Percentiles rank a stretch among this genome's conserved stretches.
Conservation (phyloP, 2,797 vertebrate species). For the Microctenopoma lineatum region DNA sequence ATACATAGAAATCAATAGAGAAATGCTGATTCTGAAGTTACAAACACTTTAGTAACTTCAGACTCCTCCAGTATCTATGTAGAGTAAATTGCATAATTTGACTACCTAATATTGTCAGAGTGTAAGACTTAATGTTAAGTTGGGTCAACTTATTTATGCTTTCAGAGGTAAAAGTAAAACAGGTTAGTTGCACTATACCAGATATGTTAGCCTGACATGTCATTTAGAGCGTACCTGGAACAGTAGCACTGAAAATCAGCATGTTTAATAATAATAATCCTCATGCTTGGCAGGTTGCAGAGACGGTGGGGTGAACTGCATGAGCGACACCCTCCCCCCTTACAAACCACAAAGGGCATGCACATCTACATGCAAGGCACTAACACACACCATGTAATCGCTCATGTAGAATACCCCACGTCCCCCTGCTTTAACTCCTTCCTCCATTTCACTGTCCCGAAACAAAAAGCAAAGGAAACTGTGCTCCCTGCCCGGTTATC, state of each 20-base stretch:
- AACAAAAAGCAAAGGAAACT: constrained; percentile 24
- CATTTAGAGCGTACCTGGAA: no score
- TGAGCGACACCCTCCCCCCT: constrained; percentile 54
- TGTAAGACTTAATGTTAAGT: no score
- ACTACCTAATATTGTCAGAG: no score
- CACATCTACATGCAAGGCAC: constrained; percentile 77
- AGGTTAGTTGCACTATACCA: no score
- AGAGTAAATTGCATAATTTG: no score
- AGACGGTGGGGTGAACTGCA: constrained; percentile 66
- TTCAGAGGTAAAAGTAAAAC: no score
- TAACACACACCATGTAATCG: constrained; percentile 21
- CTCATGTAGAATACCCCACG: constrained; percentile 67
- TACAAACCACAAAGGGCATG: constrained; percentile 69
- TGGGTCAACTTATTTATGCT: no score
- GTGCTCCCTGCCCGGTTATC: constrained; percentile 29
- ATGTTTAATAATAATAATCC: constrained; percentile 1
- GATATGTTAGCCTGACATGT: no score
- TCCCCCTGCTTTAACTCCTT: constrained; percentile 40
- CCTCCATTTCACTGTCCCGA: neutral
- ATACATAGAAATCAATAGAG: neutral
- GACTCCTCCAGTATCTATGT: no score
- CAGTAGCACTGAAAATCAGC: no score
- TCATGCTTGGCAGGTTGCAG: constrained; percentile 46
- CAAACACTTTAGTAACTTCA: no score
- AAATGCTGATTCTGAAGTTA: no score